Evolutionary conservation across 2,888 invertebrate species (phyloP), one percentile per base, ranked within the genome.

Genomic region (Poecilobothrus nobilitatus): DNA sequence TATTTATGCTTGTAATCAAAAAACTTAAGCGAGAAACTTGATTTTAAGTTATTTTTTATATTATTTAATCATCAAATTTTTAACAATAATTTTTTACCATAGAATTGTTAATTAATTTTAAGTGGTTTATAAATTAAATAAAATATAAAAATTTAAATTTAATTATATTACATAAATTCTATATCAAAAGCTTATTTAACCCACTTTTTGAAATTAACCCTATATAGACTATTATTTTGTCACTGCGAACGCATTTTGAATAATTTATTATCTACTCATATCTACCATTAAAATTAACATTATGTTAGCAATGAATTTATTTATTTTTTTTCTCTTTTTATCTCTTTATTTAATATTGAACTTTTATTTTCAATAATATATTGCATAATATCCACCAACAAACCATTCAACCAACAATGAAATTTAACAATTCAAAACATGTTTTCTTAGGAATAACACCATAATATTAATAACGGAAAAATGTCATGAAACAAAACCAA

Each of bases 11-110:
- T 18, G 15, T 18, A 53, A 53, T 44, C 6, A 53, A 53, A 53
- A 53, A 18, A 53, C n/a, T 53, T 53, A 53, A 53, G 53, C n/a
- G 53, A 53, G 53, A 53, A 53, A 53, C 53, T 53, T 53, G 37
- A 2, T 53, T 44, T 15, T 3, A 44, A 44, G 3, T 12, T 15
- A 9, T 15, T 15, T 44, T 44, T 15, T n/a, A n/a, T n/a, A n/a
- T n/a, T n/a, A n/a, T n/a, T n/a, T n/a, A n/a, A n/a, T n/a, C n/a
- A n/a, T n/a, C n/a, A n/a, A n/a, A 12, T 41, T 15, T 41, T 12
- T 41, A 12, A 12, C 1, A 41, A 41, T 12, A 41, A 3, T 41
- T 41, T 41, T 41, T 41, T 8, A 41, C 4, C 2, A 12, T 5
- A 27, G 27, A 5, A 27, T 27, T 27, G 27, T 5, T 5, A 27